A percentile compares a stretch with the other conserved stretches of the same genome.
These are phyloP conservation scores for Anolis carolinensis DNA, from an alignment of 2,113 vertebrate species.

Conservation along the genomic window DNA sequence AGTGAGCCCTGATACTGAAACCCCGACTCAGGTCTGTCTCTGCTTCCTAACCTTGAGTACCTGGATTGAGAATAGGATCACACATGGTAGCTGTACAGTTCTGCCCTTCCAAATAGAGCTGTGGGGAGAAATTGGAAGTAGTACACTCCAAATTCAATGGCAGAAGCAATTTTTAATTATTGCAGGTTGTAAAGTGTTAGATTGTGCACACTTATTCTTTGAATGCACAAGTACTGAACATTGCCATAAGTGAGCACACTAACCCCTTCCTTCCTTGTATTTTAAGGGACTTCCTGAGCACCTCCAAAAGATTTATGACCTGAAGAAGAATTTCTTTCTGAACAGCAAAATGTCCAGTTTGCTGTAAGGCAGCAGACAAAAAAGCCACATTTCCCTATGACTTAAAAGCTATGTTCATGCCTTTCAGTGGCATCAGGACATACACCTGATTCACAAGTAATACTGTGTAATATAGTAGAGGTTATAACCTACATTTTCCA, in stretches of 20 bases:
- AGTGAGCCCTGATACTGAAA: not conserved
- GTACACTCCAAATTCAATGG: not conserved
- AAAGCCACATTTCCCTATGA: no score
- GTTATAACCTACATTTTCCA: not conserved
- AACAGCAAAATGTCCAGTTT: not conserved
- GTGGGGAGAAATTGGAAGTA: no score
- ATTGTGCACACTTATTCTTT: not conserved
- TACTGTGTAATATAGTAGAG: not conserved
- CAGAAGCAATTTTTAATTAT: not conserved
- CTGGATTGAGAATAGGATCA: not conserved
- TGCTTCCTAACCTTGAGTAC: not conserved
- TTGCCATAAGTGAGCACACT: not conserved
- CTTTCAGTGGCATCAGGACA: not conserved
- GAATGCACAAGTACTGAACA: not conserved
- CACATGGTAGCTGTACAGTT: not conserved
- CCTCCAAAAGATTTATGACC: not conserved
- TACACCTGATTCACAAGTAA: no score
- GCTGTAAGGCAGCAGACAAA: not conserved
- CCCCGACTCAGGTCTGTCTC: not conserved
- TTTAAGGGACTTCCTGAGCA: slow-evolving; percentile 8
- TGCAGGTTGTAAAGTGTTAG: not conserved
- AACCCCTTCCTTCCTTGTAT: slow-evolving; percentile 20
- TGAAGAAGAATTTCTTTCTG: not conserved
- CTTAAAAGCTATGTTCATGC: not conserved
- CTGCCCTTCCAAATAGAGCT: no score